phyloP scores from a whole-genome alignment of 1,140 invertebrate species.

The Brachionus asplanchnoidis region DNA sequence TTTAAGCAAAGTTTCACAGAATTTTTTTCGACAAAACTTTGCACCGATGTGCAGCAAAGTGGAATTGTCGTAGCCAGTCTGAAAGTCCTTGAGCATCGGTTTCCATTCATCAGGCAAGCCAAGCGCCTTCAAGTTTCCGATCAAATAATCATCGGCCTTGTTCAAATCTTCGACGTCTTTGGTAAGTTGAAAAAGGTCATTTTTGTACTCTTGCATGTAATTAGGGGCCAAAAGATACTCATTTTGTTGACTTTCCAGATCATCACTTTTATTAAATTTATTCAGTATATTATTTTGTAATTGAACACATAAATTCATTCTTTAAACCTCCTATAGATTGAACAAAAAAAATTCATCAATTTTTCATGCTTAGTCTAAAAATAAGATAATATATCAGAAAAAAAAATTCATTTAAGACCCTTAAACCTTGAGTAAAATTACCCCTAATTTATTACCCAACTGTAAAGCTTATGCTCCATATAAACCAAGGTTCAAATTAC shows the following conservation, averaged over 20 bases:
- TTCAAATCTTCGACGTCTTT: conserved; percentile 30
- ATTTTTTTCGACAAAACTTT: conserved; percentile 14
- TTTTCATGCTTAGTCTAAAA: neutral
- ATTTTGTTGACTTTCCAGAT: neutral
- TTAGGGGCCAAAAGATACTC: neutral
- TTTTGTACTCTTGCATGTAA: conserved; percentile 20
- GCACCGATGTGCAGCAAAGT: conserved; percentile 20
- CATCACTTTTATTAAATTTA: conserved; percentile 20
- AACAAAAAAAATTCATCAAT: neutral
- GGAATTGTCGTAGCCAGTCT: conserved; percentile 28
- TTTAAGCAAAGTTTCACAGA: neutral
- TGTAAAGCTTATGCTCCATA: neutral
- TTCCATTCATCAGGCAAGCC: conserved; percentile 10
- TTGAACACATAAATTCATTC: conserved; percentile 2
- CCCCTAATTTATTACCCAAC: neutral
- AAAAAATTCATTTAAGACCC: neutral
- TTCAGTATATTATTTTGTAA: neutral
- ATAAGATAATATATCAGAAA: neutral
- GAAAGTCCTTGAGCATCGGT: conserved; percentile 16
- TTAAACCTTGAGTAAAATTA: neutral
- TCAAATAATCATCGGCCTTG: conserved; percentile 23
- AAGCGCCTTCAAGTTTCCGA: neutral
- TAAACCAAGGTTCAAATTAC: neutral
- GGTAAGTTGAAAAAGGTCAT: neutral
- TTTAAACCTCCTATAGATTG: neutral